Base-by-base conservation (phyloP, 2,113 vertebrate genomes). In the Heterotis niloticus region DNA sequence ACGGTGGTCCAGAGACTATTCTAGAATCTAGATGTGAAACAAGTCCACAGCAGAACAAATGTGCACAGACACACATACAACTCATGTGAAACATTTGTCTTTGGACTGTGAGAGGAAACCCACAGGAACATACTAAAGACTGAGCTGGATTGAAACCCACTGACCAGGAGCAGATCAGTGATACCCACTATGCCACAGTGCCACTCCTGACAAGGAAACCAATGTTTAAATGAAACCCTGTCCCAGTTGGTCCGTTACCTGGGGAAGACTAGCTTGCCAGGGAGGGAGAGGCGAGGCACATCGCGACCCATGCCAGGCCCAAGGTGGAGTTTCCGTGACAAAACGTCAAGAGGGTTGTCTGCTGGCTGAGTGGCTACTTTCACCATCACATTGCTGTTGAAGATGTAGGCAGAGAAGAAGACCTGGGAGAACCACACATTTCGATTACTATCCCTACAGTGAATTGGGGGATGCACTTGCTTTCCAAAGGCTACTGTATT, bases 301-400 rank as follows among this genome's bases (percentile, higher is more conserved):
- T 99, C 98, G 0, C 97, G 95, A 54, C 96, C 97, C 85, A 98
- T 94, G 0, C 94, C 96, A 1, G 96, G 96, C 34, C 98, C 97
- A 84, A 99, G 86, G 90, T 99, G 98, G 64, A 99, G 96, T 83
- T 99, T 99, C 88, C 97, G 94, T 64, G 98, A 99, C 54, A 99
- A 89, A 65, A 99, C 98, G 0, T 99, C 98, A 12, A 99, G 94
- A 76, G 98, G 98, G 72, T 99, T 99, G 87, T 99, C 98, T 74
- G 97, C 98, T 4, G 98, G 98, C 65, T 99, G 98, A 0, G 98
- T 99, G 90, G 98, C 98, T 83, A 99, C 98, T 90, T 99, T 99
- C 84, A 99, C 98, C 98, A 99, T 99, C 84, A 99, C 98, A 0
- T 99, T 99, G 89, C 98, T 99, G 82, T 98, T 99, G 85, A 99